Base-by-base conservation (phyloP, 2,797 vertebrate species). In the Yasuhikotakia modesta region DNA sequence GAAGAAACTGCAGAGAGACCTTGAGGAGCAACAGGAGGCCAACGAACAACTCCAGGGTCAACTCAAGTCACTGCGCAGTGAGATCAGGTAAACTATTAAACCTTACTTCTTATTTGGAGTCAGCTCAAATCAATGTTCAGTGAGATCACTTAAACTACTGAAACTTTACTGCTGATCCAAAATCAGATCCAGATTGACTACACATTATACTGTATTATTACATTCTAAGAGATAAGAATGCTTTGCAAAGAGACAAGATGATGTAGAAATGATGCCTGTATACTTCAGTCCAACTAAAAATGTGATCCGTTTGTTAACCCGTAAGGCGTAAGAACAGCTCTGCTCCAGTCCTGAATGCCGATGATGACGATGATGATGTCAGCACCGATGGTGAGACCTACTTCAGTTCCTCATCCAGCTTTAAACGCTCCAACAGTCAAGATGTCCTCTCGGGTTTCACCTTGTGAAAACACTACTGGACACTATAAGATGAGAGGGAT, bases 1-100 rank as follows among this genome's bases (percentile, higher is more conserved):
- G 90, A 99, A 98, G 93, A 99, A 98, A 87, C 92, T 98, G 71
- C 96, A 98, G 92, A 90, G 97, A 87, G 97, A 99, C 76, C 91
- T 99, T 86, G 97, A 99, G 58, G 97, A 99, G 81, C 97, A 98
- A 79, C 86, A 93, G 77, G 97, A 99, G 13, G 64, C 92, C 82
- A 99, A 97, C 0, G 97, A 99, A 60, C 95, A 98, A 79, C 91
- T 99, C 50, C 96, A 96, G 91, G 93, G 92, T 55, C 97, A 99
- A 85, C 93, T 99, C 82, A 96, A 91, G 35, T 61, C 92, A 58
- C 86, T 95, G 84, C 94, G 92, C 67, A 97, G 88, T 70, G 95
- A 97, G 79, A 91, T 97, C 50, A 95, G 97, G 97, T 99, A 82
- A 67, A 35, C 0, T 6, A 30, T 53, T 52, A 32, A 0, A 50